Percentiles rank a stretch among this genome's conserved stretches.
These are phyloP conservation scores for Drosophila parthenogenetica DNA, from an alignment of 2,888 invertebrate genomes.

Conservation along the genomic window DNA sequence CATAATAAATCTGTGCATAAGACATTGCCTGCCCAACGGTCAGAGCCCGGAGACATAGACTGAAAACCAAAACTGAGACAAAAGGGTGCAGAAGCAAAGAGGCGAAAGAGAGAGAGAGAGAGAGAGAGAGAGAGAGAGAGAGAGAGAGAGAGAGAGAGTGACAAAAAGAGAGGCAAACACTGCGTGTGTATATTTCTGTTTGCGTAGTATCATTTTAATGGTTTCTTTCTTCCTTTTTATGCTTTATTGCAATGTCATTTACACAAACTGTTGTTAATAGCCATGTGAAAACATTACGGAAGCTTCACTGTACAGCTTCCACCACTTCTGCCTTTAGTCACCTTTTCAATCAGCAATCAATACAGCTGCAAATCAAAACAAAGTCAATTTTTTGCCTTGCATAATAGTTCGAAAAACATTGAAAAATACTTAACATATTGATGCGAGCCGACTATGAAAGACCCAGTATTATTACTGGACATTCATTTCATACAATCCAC, in stretches of 20 bases:
- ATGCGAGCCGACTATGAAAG: too few relatives aligned
- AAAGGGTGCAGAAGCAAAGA: slow-evolving; percentile 8
- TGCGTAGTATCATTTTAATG: slow-evolving; percentile 60
- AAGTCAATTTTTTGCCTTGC: too few relatives aligned
- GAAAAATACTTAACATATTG: too few relatives aligned
- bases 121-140: not conserved
- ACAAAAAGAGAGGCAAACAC: not conserved
- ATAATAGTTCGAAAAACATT: too few relatives aligned
- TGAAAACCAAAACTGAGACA: slow-evolving; percentile 11
- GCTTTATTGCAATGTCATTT: slow-evolving; percentile 77
- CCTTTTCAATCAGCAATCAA: not conserved
- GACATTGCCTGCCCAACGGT: slow-evolving; percentile 69
- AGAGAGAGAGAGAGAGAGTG: not conserved
- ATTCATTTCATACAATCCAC: too few relatives aligned
- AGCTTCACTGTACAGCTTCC: slow-evolving; percentile 3
- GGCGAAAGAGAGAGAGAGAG: not conserved
- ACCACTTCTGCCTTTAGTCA: not conserved
- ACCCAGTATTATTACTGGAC: too few relatives aligned
- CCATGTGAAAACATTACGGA: slow-evolving; percentile 63
- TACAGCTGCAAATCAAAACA: not conserved
- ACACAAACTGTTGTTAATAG: slow-evolving; percentile 78
- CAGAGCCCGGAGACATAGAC: slow-evolving; percentile 35
- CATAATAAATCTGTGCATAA: slow-evolving; percentile 82
- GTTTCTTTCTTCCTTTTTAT: slow-evolving; percentile 46
- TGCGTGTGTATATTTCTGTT: slow-evolving; percentile 1